Base-by-base conservation (phyloP, 2,113 vertebrate genomes). In the Redunca redunca region DNA sequence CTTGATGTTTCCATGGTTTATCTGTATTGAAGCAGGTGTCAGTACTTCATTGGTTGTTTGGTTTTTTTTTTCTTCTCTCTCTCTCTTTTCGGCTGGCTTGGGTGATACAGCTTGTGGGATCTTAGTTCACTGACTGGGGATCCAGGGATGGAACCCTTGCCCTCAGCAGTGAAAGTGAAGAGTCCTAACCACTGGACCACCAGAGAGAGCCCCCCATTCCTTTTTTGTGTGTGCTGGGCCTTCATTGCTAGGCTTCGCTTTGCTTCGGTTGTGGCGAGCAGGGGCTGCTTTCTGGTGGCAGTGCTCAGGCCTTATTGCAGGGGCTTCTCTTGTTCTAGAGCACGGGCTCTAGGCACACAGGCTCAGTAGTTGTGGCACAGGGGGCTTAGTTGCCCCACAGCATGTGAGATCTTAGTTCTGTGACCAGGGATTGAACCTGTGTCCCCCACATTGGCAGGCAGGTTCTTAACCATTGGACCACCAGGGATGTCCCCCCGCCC, bases 61-160 rank as follows among this genome's bases (percentile, higher is more conserved):
- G n/a, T 77, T 43, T 14, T 7, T 3, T 14, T 23, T 13, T 43
- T 2, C 6, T 2, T 11, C 1, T 3, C 1, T 23, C n/a, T 74
- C 36, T 77, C 36, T 74, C 25, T 50, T 13, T 80, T 33, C 10
- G 2, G 5, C 46, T 81, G 46, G 2, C 25, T 33, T 17, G 16
- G 19, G 0, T 3, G 10, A 19, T 74, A 71, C 19, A 12, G 67
- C 28, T 52, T 81, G 78, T 81, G 78, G 28, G 28, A 33, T 52
- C 30, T 33, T 52, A 46, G 40, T 46, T 78, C 25, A 12, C 25
- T 46, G 13, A 78, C 40, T 43, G 46, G 74, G 40, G 74, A 46
- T 28, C 40, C 40, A 46, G 40, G 74, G 40, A 46, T 78, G 6
- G 25, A 26, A 46, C 13, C 25, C 74, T 26, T 46, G 40, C 40